Conservation (phyloP, 2,113 vertebrate species). For the Mus musculus region GRCm39 chr14:57960501-57961000, state of each 20-base stretch:
- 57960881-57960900: background rate
- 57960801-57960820: background rate
- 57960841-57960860: background rate
- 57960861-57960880: no score
- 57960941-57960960: background rate
- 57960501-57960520: background rate
- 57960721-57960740: background rate
- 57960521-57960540: background rate
- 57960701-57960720: background rate
- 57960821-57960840: background rate
- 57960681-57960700: background rate
- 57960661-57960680: no score
- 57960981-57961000: background rate
- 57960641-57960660: background rate
- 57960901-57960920: background rate
- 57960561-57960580: background rate
- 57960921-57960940: background rate
- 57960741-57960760: background rate
- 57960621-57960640: background rate
- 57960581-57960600: background rate
- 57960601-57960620: background rate
- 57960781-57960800: background rate
- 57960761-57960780: conserved; percentile 32
- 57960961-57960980: background rate
- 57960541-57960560: background rate